A percentile compares a stretch with the other conserved stretches of the same genome.
Evolutionary conservation across 2,797 vertebrate genomes (phyloP).

Genomic region (Macropodus opercularis): DNA sequence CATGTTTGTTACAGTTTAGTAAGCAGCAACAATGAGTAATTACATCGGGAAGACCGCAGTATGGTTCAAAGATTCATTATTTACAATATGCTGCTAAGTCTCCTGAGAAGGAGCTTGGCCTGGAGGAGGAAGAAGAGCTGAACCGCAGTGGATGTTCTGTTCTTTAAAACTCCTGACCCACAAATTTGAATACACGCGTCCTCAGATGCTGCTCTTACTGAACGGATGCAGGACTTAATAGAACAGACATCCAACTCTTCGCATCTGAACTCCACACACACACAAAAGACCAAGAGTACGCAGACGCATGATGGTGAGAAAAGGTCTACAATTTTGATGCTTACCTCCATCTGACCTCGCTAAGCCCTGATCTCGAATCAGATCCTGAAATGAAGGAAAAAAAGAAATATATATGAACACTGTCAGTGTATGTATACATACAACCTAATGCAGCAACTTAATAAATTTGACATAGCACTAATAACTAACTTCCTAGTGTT

Average conservation of each 20-base stretch:
- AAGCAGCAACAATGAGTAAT: neutral
- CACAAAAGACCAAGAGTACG: constrained; percentile 51
- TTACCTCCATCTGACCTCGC: constrained; percentile 96
- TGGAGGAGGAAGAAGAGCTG: neutral
- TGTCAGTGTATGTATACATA: neutral
- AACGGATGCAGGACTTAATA: constrained; percentile 15
- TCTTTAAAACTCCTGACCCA: constrained; percentile 14
- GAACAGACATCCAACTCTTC: too few relatives aligned
- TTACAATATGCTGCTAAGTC: neutral
- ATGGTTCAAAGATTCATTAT: neutral
- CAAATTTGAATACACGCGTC: constrained; percentile 1
- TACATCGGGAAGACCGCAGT: neutral
- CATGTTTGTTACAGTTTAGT: neutral
- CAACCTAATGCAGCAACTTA: too few relatives aligned
- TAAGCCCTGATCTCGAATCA: constrained; percentile 94
- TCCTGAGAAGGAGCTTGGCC: neutral
- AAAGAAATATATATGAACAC: neutral
- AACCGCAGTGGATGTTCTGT: neutral
- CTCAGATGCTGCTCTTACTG: constrained; percentile 2
- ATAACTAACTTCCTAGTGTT: too few relatives aligned
- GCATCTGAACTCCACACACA: too few relatives aligned
- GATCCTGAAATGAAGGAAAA: constrained; percentile 84
- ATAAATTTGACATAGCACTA: too few relatives aligned
- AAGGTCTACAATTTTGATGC: constrained; percentile 42
- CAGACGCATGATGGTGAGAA: constrained; percentile 75